These are phyloP conservation scores for Formica selysi DNA, from an alignment of 1,140 invertebrate genomes.

Conservation along the genomic window DNA sequence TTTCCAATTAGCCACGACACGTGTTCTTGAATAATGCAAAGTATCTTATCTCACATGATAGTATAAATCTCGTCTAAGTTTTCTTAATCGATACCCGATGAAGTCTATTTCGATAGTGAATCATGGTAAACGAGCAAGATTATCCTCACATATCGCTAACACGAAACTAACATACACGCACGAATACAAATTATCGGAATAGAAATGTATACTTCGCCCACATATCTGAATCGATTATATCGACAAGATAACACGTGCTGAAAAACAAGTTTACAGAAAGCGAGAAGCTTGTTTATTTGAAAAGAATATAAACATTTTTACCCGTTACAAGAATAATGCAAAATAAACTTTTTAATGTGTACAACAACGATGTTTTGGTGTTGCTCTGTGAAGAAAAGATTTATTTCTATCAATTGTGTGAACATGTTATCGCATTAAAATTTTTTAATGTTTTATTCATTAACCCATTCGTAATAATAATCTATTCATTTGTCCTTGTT, in stretches of 20 bases:
- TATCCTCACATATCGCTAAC: neutral
- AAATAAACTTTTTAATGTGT: neutral
- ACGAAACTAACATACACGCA: constrained; percentile 18
- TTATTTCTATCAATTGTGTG: neutral
- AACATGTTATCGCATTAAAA: neutral
- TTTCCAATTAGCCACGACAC: constrained; percentile 39
- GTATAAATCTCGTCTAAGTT: constrained; percentile 11
- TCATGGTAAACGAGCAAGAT: neutral
- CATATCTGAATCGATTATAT: constrained; percentile 36
- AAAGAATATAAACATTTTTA: neutral
- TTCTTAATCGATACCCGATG: neutral
- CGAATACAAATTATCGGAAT: constrained; percentile 35
- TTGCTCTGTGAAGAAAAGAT: neutral
- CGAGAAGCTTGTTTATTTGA: constrained; percentile 7
- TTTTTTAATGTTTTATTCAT: constrained; percentile 3
- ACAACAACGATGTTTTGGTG: neutral
- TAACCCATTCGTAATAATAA: constrained; percentile 6
- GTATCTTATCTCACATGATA: constrained; percentile 20
- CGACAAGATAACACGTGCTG: constrained; percentile 33
- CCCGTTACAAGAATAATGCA: neutral
- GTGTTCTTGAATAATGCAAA: constrained; percentile 49
- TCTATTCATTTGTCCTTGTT: constrained; percentile 18
- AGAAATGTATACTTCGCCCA: constrained; percentile 29
- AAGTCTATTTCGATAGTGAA: constrained; percentile 37
- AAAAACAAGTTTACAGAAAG: neutral